These are phyloP conservation scores for Diglossa cyanea DNA, from an alignment of 2,797 vertebrate species.

Conservation along the genomic window DNA sequence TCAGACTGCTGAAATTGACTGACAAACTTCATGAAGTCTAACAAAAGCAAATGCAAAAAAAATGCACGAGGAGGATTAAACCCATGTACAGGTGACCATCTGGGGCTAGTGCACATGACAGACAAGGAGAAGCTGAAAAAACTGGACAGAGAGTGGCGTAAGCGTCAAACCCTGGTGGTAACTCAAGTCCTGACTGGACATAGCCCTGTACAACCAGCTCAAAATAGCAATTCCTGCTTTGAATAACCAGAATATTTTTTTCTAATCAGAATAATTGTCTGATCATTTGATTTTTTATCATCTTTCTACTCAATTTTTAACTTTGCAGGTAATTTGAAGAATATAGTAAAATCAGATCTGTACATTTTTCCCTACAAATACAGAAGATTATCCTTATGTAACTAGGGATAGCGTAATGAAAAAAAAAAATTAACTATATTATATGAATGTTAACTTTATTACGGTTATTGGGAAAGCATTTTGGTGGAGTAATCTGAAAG, in stretches of 20 bases:
- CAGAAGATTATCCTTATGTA: background rate
- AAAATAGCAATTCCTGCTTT: background rate
- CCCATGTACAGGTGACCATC: background rate
- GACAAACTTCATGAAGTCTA: background rate
- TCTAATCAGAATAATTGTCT: background rate
- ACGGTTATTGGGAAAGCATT: background rate
- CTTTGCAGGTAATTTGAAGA: background rate
- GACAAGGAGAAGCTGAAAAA: background rate
- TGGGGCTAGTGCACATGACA: background rate
- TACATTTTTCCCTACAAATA: background rate
- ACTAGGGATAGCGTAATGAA: background rate
- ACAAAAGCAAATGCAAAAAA: background rate
- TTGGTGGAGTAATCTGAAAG: background rate
- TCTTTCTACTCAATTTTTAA: background rate
- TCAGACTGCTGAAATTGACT: background rate
- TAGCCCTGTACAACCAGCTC: background rate
- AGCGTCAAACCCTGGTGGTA: too few species aligned
- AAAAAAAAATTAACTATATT: background rate
- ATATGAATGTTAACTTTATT: background rate
- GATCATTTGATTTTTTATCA: background rate
- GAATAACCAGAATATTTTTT: background rate
- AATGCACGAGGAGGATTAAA: background rate
- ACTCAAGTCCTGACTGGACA: background rate
- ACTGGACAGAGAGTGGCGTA: fast-evolving
- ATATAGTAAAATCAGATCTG: background rate